Base-by-base conservation (phyloP, 2,113 vertebrate genomes). In the Hiodon alosoides region DNA sequence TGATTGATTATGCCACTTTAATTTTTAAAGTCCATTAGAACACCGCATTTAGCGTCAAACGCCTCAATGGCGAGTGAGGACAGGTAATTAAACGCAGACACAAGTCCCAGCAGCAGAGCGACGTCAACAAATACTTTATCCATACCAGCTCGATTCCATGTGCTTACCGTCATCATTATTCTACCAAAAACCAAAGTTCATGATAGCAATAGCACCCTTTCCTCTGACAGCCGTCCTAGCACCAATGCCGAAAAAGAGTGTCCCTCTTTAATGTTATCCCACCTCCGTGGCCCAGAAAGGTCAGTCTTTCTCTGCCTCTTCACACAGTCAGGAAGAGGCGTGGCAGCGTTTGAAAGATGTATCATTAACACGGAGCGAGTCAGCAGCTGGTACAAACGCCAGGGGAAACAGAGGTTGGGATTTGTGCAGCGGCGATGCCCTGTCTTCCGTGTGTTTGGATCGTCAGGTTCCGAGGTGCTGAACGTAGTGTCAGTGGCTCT, bases 301-400 rank as follows among this genome's bases (percentile, higher is more conserved):
- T 67, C 64, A 58, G 53, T 8, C 53, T 66, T 46, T n/a, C 62
- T 46, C 48, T 55, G 72, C 67, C 53, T 67, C 64, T 46, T 16
- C 53, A 67, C 17, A 67, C 57, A 67, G 61, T 10, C 4, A 2
- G 5, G 11, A 6, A 57, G 53, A 54, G 13, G 54, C 64, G 55
- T 10, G 17, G 52, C 64, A 57, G 52, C 31, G 50, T 68, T 69
- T 59, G 65, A 74, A 85, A 81, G 85, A 78, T 74, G 82, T 67
- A 77, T 80, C 77, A 82, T 31, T 11, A 84, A 86, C 81, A 82
- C 77, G 82, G 75, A 70, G 58, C 47, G 52, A 51, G 58, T 72
- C 71, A 51, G 57, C 57, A 14, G 31, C 70, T 14, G 1, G 13
- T 7, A 52, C 54, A 70, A 53, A 53, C 16, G 3, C 4, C 58